These are phyloP conservation scores for Gryllus longicercus DNA, from an alignment of 2,888 invertebrate genomes.

Conservation along the genomic window DNA sequence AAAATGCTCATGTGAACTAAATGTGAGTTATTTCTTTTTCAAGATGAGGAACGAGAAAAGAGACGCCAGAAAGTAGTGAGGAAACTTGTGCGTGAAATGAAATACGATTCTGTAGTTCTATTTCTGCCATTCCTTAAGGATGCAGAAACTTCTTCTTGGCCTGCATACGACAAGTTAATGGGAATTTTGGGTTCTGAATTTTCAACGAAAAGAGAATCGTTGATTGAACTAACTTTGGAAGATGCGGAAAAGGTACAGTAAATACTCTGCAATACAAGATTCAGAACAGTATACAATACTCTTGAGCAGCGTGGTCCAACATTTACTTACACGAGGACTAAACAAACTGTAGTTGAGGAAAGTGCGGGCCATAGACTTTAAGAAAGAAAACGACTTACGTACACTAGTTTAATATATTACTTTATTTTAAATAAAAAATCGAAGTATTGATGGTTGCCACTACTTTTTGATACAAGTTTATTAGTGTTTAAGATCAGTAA, in stretches of 20 bases:
- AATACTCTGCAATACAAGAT: too few relatives aligned
- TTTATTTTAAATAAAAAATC: too few relatives aligned
- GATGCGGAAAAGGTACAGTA: neutral
- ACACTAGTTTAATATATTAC: too few relatives aligned
- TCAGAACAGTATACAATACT: too few relatives aligned
- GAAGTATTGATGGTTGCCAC: too few relatives aligned
- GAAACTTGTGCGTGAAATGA: constrained; percentile 20
- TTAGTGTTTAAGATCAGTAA: too few relatives aligned
- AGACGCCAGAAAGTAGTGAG: neutral
- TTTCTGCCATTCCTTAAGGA: neutral
- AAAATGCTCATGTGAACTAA: neutral
- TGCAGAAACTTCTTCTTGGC: neutral
- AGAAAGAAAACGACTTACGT: too few relatives aligned
- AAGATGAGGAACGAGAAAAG: neutral
- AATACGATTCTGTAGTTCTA: neutral
- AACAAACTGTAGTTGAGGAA: too few relatives aligned
- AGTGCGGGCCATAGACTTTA: too few relatives aligned
- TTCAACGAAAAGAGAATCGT: neutral
- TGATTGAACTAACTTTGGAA: neutral
- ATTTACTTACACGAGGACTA: too few relatives aligned
- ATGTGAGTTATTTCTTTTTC: neutral
- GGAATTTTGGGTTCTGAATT: neutral
- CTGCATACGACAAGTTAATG: neutral
- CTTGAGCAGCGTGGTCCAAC: too few relatives aligned
- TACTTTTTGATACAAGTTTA: too few relatives aligned